phyloP scores from a whole-genome alignment of 2,113 vertebrate genomes.

The Conger conger region DNA sequence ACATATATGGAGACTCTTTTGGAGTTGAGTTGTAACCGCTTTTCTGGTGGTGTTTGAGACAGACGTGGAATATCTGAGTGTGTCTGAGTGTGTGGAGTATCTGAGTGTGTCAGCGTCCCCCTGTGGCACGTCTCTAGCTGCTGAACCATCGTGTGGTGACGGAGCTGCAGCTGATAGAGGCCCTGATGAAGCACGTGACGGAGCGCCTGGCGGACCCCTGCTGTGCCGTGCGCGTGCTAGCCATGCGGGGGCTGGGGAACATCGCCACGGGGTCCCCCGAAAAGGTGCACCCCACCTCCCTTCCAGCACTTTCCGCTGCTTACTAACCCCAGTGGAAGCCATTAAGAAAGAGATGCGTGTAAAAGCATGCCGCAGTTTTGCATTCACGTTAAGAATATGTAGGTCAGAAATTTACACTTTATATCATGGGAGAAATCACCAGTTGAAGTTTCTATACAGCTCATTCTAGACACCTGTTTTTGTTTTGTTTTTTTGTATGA shows the following conservation, averaged over 20 bases:
- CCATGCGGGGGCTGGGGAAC: conserved; percentile 83
- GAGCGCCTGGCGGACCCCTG: conserved; percentile 78
- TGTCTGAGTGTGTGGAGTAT: too few relatives aligned
- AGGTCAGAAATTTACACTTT: not conserved
- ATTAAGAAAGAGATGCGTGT: not conserved
- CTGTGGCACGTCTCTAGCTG: conserved; percentile 61
- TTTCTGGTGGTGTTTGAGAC: not conserved
- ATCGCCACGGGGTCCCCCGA: conserved; percentile 74
- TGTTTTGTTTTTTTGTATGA: not conserved
- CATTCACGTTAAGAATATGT: not conserved
- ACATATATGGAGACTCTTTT: not conserved
- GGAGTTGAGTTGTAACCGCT: not conserved
- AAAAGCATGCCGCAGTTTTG: too few relatives aligned
- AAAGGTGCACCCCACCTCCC: conserved; percentile 67
- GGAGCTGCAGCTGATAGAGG: conserved; percentile 81
- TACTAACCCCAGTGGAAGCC: not conserved
- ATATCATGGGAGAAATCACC: not conserved
- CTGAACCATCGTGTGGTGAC: conserved; percentile 76
- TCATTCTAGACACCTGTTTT: not conserved
- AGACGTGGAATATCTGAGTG: too few relatives aligned
- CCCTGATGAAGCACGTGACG: conserved; percentile 79
- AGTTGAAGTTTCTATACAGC: not conserved
- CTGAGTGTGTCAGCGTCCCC: not conserved
- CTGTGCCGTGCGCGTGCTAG: conserved; percentile 75
- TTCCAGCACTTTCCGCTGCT: not conserved